A percentile compares a stretch with the other conserved stretches of the same genome.
These are phyloP conservation scores for Mus pahari DNA, from an alignment of 2,113 vertebrate genomes.

Conservation along the genomic window DNA sequence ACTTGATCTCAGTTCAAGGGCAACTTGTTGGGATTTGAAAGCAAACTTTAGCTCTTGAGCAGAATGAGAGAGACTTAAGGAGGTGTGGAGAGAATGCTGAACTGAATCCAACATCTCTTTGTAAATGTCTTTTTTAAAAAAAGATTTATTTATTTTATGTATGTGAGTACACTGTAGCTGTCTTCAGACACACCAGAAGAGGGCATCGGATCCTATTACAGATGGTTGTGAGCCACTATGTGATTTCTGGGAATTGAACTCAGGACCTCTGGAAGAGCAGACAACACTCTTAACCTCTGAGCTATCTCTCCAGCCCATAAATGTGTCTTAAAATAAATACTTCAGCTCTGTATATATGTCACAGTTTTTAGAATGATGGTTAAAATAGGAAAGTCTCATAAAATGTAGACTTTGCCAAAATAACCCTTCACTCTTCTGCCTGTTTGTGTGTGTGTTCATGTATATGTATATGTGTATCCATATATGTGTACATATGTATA, in stretches of 20 bases:
- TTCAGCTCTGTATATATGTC: slow-evolving; percentile 61
- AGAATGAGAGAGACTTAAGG: slow-evolving; percentile 69
- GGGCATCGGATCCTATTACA: too few species aligned
- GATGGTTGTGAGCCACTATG: too few species aligned
- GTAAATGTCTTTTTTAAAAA: too few species aligned
- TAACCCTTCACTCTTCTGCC: slow-evolving; percentile 6
- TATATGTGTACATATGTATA: neutral
- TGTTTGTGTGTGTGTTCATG: neutral
- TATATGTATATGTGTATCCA: rapidly evolving
- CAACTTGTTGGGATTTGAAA: slow-evolving; percentile 77
- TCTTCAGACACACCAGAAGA: too few species aligned
- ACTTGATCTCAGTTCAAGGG: slow-evolving; percentile 52
- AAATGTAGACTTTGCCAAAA: slow-evolving; percentile 13
- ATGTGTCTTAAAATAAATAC: slow-evolving; percentile 64
- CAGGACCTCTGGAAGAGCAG: too few species aligned
- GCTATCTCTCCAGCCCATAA: neutral
- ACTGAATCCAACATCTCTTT: slow-evolving; percentile 57
- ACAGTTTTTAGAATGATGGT: slow-evolving; percentile 37
- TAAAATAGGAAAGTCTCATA: slow-evolving; percentile 58
- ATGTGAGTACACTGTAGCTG: too few species aligned
- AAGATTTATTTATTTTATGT: too few species aligned
- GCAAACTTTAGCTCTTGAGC: slow-evolving; percentile 70
- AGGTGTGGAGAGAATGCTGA: slow-evolving; percentile 79
- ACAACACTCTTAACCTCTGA: too few species aligned
- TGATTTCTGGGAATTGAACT: too few species aligned